Base-by-base conservation (phyloP, 2,797 vertebrate species). In the Neostethus bicornis region DNA sequence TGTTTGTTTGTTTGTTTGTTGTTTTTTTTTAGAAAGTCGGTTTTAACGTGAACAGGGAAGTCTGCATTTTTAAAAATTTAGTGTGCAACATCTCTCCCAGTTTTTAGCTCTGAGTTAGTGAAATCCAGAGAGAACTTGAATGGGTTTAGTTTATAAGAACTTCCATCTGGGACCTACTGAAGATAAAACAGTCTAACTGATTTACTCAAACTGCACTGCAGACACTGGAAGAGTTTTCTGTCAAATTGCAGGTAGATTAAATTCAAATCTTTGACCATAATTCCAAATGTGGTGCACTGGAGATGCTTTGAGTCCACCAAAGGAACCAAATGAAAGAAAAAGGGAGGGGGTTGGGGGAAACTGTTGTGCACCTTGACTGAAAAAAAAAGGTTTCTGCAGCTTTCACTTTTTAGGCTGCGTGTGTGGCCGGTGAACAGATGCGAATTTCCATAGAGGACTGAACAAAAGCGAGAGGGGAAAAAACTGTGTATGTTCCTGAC, bases 391-490 rank as follows among this genome's bases (percentile, higher is more conserved):
- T 45, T 51, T 68, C 59, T 48, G 44, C 58, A 62, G 59, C 44
- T 71, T 70, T 66, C 44, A 51, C 17, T 73, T 68, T 59, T 59
- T 21, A 16, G 28, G 56, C 75, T 51, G 67, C 56, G 62, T 84
- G 80, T 82, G 79, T 85, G 75, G 80, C 74, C 83, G 25, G 32
- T 79, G 72, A 78, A 75, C 81, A 81, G 85, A 89, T 86, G 81
- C 73, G n/a, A 77, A 78, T 81, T 84, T 84, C 72, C 79, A 81
- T 59, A 80, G 76, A 77, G 50, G 51, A 66, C 39, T 32, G 81
- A 83, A 90, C 81, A 88, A 89, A 86, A 81, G 64, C 25, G 48
- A 51, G 31, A 64, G 73, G 48, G 44, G 46, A 59, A 67, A 67
- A 62, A 64, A 29, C 21, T 72, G 37, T 67, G 55, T 70, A 59